These are phyloP conservation scores for Tineola bisselliella DNA, from an alignment of 2,888 invertebrate species.

Conservation along the genomic window DNA sequence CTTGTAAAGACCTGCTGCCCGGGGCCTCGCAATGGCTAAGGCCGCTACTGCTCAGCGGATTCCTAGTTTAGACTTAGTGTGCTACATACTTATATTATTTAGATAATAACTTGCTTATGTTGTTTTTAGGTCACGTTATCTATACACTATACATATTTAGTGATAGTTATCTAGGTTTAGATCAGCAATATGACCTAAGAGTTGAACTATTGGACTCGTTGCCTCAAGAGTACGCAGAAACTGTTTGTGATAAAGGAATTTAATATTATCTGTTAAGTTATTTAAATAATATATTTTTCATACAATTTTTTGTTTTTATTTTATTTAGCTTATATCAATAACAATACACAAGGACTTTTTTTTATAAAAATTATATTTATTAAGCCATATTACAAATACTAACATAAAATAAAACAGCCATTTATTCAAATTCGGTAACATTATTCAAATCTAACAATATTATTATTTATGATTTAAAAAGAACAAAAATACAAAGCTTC, in stretches of 20 bases:
- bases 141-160: slow-evolving; percentile 88
- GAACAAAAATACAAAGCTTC: background rate
- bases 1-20: no score
- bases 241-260: background rate
- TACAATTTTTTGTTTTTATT: background rate
- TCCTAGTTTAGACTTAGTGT: no score
- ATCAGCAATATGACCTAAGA: slow-evolving; percentile 82
- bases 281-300: slow-evolving; percentile 21
- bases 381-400: background rate
- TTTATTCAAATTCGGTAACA: no score
- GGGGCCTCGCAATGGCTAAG: no score
- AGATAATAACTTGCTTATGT: slow-evolving; percentile 16
- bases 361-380: background rate
- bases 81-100: background rate
- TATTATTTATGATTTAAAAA: background rate
- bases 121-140: slow-evolving; percentile 72
- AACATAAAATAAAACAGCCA: background rate
- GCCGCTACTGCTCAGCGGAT: no score
- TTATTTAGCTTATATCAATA: background rate
- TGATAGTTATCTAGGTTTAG: slow-evolving; percentile 92
- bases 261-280: slow-evolving; percentile 19
- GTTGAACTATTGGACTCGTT: slow-evolving; percentile 59
- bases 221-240: slow-evolving; percentile 30
- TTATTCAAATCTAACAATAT: no score
- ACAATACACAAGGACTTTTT: no score